These are phyloP conservation scores for Eilema sororculum DNA, from an alignment of 2,888 invertebrate species.

Conservation along the genomic window DNA sequence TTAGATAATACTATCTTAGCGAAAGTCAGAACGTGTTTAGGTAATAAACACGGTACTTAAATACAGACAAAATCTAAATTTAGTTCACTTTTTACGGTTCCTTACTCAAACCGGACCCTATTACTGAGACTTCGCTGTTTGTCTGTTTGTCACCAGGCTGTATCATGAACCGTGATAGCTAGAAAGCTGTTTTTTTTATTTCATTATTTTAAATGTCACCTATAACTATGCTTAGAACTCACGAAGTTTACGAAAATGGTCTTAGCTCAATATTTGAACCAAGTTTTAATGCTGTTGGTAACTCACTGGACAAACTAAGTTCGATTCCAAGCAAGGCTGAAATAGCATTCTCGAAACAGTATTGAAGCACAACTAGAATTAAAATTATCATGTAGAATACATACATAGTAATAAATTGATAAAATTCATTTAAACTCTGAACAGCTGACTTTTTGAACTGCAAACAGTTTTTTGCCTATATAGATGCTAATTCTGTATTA, in stretches of 20 bases:
- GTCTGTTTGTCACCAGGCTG: no score
- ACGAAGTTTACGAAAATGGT: conserved; percentile 13
- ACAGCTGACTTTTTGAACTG: conserved; percentile 10
- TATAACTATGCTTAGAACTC: not conserved
- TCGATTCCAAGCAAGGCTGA: conserved; percentile 27
- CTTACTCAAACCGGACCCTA: no score
- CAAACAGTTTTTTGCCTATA: conserved; percentile 12
- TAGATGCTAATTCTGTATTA: no score
- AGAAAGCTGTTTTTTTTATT: no score
- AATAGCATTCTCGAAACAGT: conserved; percentile 30
- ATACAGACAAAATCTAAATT: not conserved
- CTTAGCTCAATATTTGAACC: conserved; percentile 29
- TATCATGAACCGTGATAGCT: no score
- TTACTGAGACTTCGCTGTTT: no score
- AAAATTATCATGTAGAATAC: not conserved
- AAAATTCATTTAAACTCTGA: conserved; percentile 13
- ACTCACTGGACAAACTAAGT: not conserved
- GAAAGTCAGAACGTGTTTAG: not conserved
- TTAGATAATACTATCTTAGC: not conserved
- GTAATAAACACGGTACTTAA: not conserved
- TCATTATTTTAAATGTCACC: not conserved
- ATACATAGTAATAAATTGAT: not conserved
- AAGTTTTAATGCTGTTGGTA: conserved; percentile 26
- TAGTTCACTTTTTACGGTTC: not conserved
- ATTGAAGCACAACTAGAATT: conserved; percentile 1